phyloP scores from a whole-genome alignment of 2,113 vertebrate genomes.

The Propithecus coquereli region DNA sequence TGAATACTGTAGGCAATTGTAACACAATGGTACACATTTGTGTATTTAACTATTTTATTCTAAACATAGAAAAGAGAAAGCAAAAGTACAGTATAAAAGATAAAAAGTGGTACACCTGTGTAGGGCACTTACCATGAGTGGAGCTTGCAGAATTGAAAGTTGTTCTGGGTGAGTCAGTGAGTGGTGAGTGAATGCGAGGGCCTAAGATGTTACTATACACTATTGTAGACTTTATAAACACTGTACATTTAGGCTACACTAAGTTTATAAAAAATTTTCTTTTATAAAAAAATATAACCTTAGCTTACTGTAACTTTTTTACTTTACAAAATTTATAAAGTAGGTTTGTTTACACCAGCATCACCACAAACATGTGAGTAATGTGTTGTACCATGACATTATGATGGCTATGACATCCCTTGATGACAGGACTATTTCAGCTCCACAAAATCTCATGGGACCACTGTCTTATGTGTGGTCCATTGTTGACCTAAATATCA shows the following conservation, averaged over 20 bases:
- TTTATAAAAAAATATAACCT: background rate
- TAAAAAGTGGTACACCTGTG: background rate
- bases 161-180: background rate
- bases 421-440: background rate
- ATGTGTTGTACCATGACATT: background rate
- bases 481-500: background rate
- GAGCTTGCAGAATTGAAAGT: background rate
- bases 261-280: background rate
- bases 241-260: background rate
- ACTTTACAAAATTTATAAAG: background rate
- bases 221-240: background rate
- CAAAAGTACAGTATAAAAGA: background rate
- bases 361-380: background rate
- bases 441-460: background rate
- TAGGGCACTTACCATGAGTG: background rate
- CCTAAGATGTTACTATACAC: background rate
- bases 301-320: background rate
- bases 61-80: background rate
- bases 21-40: background rate
- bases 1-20: background rate
- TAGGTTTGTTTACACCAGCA: background rate
- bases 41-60: background rate
- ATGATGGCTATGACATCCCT: background rate
- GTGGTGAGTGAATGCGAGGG: background rate
- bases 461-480: background rate